Base-by-base conservation (phyloP, 1,140 invertebrate genomes). In the Ceratina calcarata region DNA sequence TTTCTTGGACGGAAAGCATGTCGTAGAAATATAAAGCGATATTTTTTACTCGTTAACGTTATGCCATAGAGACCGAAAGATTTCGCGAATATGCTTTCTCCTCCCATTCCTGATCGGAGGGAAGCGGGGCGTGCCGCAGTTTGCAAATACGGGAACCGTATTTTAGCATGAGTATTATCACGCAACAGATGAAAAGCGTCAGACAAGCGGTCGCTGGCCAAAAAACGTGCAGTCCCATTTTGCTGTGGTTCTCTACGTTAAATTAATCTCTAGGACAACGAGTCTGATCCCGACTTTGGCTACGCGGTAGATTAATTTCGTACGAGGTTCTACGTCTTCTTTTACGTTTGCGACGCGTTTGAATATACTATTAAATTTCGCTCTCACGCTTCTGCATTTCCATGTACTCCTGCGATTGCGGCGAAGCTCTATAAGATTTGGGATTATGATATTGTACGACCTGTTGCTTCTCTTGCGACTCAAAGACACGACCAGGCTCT, bases 301-400 rank as follows among this genome's bases (percentile, higher is more conserved):
- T 74, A 51, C 16, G 51, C 7, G 49, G 51, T 65, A 53, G n/a
- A 64, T 58, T 20, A 75, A 8, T 78, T 71, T 45, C 55, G 7
- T 71, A 58, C 18, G 16, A 78, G 20, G 45, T n/a, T 67, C 12
- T 67, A 55, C 45, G 16, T n/a, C 18, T 24, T 0, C 1, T 57
- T 16, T 27, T 18, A 7, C 16, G 18, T 27, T 49, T 58, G 60
- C 20, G 24, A 70, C 32, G 6, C 24, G 69, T 32, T 37, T 3
- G 27, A 65, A 49, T 16, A 2, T 94, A 94, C 97, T 77, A 55
- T 94, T 95, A 97, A 79, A 97, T 96, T 85, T 97, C 96, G 92
- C 96, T 97, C 90, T 97, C 96, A 77, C 96, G 93, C 90, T 96
- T 96, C 74, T 96, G 95, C 79, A 97, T 90, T 89, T 97, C 96